These are phyloP conservation scores for Sandelia bainsii DNA, from an alignment of 2,797 vertebrate species.

Conservation along the genomic window DNA sequence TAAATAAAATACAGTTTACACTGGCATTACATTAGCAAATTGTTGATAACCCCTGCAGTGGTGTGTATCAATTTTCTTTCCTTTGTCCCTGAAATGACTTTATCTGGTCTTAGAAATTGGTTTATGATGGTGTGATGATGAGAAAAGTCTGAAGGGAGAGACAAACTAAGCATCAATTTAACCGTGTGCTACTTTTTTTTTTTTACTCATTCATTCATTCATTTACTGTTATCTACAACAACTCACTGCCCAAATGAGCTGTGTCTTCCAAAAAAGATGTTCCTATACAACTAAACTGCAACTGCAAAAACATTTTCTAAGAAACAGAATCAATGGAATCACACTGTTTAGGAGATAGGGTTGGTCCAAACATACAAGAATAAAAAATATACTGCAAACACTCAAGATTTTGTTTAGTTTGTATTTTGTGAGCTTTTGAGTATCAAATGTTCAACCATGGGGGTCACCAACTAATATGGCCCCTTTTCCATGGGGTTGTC, in stretches of 20 bases:
- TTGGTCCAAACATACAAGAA: too few relatives aligned
- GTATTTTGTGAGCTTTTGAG: too few relatives aligned
- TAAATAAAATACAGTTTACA: background rate
- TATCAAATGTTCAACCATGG: too few relatives aligned
- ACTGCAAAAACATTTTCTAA: too few relatives aligned
- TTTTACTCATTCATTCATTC: constrained; percentile 16
- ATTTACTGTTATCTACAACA: background rate
- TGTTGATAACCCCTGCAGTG: background rate
- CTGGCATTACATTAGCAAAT: background rate
- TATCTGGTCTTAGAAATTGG: constrained; percentile 41
- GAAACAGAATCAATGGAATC: too few relatives aligned
- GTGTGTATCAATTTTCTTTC: constrained; percentile 13
- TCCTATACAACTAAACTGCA: too few relatives aligned
- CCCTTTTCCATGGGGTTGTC: too few relatives aligned
- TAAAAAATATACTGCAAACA: too few relatives aligned
- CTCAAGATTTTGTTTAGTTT: too few relatives aligned
- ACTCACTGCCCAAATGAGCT: background rate
- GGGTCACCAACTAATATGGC: too few relatives aligned
- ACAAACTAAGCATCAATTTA: constrained; percentile 15
- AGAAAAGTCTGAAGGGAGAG: constrained; percentile 22
- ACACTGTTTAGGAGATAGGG: too few relatives aligned
- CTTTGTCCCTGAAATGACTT: constrained; percentile 24
- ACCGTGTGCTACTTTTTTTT: constrained; percentile 8
- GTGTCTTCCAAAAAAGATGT: background rate
- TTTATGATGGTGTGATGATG: constrained; percentile 40